Base-by-base conservation (phyloP, 2,797 vertebrate species). In the Enoplosus armatus region DNA sequence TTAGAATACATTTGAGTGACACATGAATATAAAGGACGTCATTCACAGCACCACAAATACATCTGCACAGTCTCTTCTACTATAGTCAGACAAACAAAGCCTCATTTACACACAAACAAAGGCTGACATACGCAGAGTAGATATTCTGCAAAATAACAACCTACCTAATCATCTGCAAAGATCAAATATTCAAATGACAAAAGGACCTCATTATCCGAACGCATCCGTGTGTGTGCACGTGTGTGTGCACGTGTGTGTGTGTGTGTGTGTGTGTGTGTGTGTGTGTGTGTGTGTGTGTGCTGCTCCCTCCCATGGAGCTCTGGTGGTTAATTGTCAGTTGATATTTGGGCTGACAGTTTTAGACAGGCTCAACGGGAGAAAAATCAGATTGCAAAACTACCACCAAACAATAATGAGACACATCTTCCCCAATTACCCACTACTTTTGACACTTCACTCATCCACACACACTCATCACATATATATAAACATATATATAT, bases 141-240 rank as follows among this genome's bases (percentile, higher is more conserved):
- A 86, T 76, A 87, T 74, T 79, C 81, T 70, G 76, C 86, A 82
- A 70, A 90, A 92, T 89, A 93, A 92, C 85, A 89, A 79, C 88
- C 92, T 72, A 79, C 77, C 88, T 92, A 92, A 93, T 95, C 93
- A 93, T 91, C 88, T 82, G 79, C 85, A 85, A 89, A 94, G 91
- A 95, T 95, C 94, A 95, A 94, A 95, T 95, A 94, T 93, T 94
- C 92, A 93, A 93, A 94, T 91, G 85, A 94, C 92, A 95, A 94
- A 94, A 89, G 86, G 91, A 92, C 89, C 94, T 94, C 92, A 94
- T 94, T 94, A 94, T 94, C 87, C 86, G 82, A 79, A 82, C 53
- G 79, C 80, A 74, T 50, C 70, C 59, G 65, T 67, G 78, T 87
- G 85, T 84, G 77, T 58, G 45, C 29, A 8, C 47, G 55, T 70